A percentile compares a stretch with the other conserved stretches of the same genome.
These are phyloP conservation scores for Notechis scutatus DNA, from an alignment of 2,113 vertebrate species.

Conservation along the genomic window DNA sequence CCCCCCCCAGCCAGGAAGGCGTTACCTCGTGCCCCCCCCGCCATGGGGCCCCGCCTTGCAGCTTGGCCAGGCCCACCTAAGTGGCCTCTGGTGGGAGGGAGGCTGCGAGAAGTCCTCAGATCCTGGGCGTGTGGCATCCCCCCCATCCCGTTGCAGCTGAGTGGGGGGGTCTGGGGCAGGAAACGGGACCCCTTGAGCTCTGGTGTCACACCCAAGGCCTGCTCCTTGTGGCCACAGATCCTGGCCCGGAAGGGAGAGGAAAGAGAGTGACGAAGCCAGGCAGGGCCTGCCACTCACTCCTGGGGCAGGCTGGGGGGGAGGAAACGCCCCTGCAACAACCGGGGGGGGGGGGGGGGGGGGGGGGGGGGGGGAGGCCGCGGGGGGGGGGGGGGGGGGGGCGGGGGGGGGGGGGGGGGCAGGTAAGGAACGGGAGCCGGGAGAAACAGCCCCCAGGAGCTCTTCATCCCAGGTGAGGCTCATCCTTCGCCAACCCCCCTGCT, in stretches of 20 bases:
- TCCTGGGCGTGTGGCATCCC: neutral
- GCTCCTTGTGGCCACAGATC: fast-evolving
- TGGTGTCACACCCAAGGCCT: neutral
- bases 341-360: neutral
- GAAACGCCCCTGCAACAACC: no score
- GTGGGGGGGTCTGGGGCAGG: neutral
- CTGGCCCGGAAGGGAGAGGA: fast-evolving
- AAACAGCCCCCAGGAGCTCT: neutral
- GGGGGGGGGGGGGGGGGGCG: no score
- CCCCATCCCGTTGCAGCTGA: neutral
- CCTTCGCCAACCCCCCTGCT: neutral
- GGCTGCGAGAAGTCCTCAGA: neutral
- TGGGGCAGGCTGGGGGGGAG: no score
- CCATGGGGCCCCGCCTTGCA: neutral
- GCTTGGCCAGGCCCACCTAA: neutral
- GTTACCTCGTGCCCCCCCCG: neutral
- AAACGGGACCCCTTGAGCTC: neutral
- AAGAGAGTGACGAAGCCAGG: neutral
- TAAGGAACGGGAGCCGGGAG: neutral
- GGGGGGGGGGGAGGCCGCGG: no score
- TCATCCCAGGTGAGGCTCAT: neutral
- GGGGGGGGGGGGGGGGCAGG: neutral
- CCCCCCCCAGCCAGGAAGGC: neutral
- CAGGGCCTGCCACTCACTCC: neutral
- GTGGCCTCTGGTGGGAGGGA: neutral